Evolutionary conservation across 2,888 invertebrate species (phyloP).

Genomic region (Platyscelio sp.): DNA sequence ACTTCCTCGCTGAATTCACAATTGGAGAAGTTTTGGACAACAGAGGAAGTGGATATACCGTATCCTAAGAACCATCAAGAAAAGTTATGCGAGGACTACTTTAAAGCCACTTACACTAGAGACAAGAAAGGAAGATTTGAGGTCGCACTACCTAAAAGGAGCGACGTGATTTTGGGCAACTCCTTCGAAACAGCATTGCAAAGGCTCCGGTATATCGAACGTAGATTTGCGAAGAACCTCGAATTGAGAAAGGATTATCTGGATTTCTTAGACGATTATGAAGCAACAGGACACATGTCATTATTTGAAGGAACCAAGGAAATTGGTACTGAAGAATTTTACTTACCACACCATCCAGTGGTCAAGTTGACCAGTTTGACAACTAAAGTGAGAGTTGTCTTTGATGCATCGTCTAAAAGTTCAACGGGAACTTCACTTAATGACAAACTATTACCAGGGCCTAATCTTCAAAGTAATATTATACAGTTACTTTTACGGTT

Average conservation of each 20-base stretch:
- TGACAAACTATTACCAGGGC: conserved; percentile 14
- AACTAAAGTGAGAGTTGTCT: conserved; percentile 21
- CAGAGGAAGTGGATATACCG: too few relatives aligned
- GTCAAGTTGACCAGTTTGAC: conserved; percentile 6
- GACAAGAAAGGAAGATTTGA: not conserved
- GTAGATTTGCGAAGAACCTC: not conserved
- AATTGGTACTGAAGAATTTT: not conserved
- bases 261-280: not conserved
- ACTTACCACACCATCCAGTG: conserved; percentile 42
- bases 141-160: not conserved
- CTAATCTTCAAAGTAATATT: conserved; percentile 27
- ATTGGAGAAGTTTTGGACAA: too few relatives aligned
- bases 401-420: conserved; percentile 23
- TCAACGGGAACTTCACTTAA: conserved; percentile 23
- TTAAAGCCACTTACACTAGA: not conserved
- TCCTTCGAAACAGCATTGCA: not conserved
- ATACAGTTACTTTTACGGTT: not conserved
- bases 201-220: not conserved
- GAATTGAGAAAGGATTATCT: not conserved
- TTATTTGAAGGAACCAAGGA: not conserved
- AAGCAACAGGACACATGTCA: not conserved
- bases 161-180: not conserved
- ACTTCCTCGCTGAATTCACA: too few relatives aligned
- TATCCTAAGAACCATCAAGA: too few relatives aligned
- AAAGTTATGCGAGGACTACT: not conserved